phyloP scores from a whole-genome alignment of 2,113 vertebrate species.

The Peromyscus polionotus region DNA sequence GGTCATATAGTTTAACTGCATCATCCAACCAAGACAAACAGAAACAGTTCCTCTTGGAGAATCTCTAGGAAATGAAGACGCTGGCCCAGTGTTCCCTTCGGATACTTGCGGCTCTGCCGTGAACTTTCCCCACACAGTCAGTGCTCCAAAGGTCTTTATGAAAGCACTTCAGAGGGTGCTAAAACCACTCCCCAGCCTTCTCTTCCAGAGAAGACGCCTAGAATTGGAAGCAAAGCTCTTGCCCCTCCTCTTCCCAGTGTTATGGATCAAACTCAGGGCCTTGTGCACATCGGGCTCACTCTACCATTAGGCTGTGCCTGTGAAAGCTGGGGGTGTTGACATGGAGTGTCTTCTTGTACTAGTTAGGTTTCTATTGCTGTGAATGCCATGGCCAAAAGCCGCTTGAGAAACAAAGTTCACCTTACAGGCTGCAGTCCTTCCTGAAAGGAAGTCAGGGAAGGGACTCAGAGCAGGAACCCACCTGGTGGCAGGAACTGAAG shows the following conservation, averaged over 20 bases:
- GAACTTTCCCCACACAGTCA: neutral
- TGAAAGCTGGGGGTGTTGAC: neutral
- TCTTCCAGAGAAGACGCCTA: slow-evolving; percentile 10
- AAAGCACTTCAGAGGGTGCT: slow-evolving; percentile 28
- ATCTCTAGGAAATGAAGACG: neutral
- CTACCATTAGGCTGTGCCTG: neutral
- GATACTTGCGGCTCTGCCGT: neutral
- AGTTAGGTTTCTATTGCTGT: neutral
- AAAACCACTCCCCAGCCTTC: neutral
- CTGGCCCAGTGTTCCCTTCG: neutral
- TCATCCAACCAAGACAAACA: neutral
- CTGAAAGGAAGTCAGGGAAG: neutral
- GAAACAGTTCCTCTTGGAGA: slow-evolving; percentile 30
- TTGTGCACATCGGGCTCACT: neutral
- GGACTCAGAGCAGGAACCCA: neutral
- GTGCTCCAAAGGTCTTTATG: neutral
- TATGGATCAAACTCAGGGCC: neutral
- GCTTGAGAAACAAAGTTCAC: neutral
- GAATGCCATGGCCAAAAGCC: neutral
- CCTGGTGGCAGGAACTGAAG: neutral
- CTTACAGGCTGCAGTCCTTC: neutral
- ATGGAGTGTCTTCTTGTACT: neutral
- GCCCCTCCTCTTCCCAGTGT: no score
- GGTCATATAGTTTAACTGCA: neutral
- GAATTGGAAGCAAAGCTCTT: neutral